Base-by-base conservation (phyloP, 2,113 vertebrate species). In the Dromaius novaehollandiae region DNA sequence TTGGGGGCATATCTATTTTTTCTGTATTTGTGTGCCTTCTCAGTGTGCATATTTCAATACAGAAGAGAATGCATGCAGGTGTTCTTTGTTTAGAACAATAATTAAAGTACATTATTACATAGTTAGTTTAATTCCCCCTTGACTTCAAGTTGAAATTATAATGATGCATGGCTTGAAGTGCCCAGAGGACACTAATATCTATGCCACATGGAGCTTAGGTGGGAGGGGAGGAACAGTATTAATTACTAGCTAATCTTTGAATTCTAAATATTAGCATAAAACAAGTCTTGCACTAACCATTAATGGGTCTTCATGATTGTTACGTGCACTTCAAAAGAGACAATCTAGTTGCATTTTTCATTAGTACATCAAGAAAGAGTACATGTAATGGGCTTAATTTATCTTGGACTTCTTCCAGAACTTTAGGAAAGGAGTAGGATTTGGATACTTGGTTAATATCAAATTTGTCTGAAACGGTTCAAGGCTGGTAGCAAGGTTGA, bases 111-210 rank as follows among this genome's bases (percentile, higher is more conserved):
- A 98, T 98, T 98, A 98, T 98, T 98, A 98, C 97, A 96, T 89
- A 95, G 98, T 97, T 98, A 97, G 98, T 98, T 98, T 98, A 99
- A 98, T 98, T 98, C 98, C 98, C 98, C 95, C 98, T 98, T 97
- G 98, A 98, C 96, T 98, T 98, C 96, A 97, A 97, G 98, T 98
- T 98, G 98, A 98, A 98, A 99, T 98, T 97, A 97, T 98, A 98
- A 99, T 98, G 98, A 96, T 96, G 96, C 98, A 97, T 90, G 46
- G 97, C 93, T 97, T 96, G 69, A 92, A 91, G 95, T 93, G 82
- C 96, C 92, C 82, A 94, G 90, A 94, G 97, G 94, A 96, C 82
- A 84, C 94, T 94, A 95, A 93, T 94, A 97, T 95, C 81, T 16
- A 38, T 92, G 88, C 83, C 63, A 85, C 91, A 60, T 83, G 82